A percentile compares a stretch with the other conserved stretches of the same genome.
Evolutionary conservation across 1,140 invertebrate species (phyloP).

Genomic region (Monomorium pharaonis): DNA sequence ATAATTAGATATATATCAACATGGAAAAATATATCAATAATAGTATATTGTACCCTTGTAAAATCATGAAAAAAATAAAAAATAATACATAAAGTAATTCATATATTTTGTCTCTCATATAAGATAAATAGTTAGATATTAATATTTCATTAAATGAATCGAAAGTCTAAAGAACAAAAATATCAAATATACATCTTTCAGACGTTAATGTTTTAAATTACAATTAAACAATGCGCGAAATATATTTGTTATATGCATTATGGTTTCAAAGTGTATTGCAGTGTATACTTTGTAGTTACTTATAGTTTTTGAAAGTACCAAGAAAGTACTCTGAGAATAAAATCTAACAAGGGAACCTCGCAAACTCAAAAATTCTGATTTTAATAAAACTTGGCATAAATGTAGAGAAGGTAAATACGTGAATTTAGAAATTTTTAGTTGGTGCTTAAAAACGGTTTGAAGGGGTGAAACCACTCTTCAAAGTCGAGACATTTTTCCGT

Average conservation of each 20-base stretch:
- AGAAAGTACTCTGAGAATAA: not conserved
- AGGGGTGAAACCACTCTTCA: too few relatives aligned
- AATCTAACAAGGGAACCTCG: too few relatives aligned
- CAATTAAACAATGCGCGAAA: not conserved
- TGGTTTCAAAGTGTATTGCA: not conserved
- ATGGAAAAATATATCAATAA: constrained; percentile 4
- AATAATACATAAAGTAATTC: not conserved
- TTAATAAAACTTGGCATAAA: too few relatives aligned
- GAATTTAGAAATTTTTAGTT: too few relatives aligned
- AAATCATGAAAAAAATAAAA: not conserved
- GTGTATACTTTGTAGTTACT: not conserved
- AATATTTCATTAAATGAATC: not conserved
- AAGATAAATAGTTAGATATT: not conserved
- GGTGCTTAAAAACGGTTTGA: too few relatives aligned
- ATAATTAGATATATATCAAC: not conserved
- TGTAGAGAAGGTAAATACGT: too few relatives aligned
- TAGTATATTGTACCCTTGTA: not conserved
- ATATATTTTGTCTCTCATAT: not conserved
- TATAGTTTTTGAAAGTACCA: not conserved
- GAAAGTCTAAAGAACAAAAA: not conserved
- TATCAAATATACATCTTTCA: not conserved
- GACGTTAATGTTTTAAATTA: not conserved
- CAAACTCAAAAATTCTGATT: too few relatives aligned
- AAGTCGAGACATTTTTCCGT: too few relatives aligned
- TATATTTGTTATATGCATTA: not conserved